Base-by-base conservation (phyloP, 2,113 vertebrate species). In the Cepphus grylle region DNA sequence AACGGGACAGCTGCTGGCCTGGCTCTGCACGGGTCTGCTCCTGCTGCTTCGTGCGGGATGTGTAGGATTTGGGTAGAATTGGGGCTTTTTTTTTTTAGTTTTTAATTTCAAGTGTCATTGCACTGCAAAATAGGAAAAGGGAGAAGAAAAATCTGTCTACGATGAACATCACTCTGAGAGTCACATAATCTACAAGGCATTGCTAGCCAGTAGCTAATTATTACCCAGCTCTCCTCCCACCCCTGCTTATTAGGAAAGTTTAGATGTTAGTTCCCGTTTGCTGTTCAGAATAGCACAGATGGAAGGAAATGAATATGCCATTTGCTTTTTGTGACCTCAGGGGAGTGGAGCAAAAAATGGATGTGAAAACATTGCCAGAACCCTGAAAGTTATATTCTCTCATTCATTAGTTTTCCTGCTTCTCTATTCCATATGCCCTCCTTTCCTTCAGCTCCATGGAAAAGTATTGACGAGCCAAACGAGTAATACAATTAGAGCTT, bases 301-400 rank as follows among this genome's bases (percentile, higher is more conserved):
- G 96, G 95, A 97, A 96, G 95, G 95, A 95, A 97, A 97, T 97
- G 95, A 96, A 93, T 95, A 95, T 96, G 96, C 97, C 97, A 94
- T 96, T 96, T 96, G 93, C 94, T 97, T 96, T 93, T 88, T 82
- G 71, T 91, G 93, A 95, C 88, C 95, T 97, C 95, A 55, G 91
- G 95, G 95, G 96, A 96, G 91, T 5, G 79, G 93, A 97, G 79
- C 62, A 96, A 95, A 95, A 97, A 95, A 91, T 96, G 93, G 93
- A 96, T 73, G 76, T 96, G 91, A 94, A 95, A 91, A 95, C 91
- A 91, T 4, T 96, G 94, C 96, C 97, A 97, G 84, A 96, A 91
- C 91, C 71, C 94, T 95, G 93, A 95, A 97, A 96, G 91, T 94
- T 95, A 91, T 95, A 94, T 95, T 96, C 93, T 74, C 83, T 95